phyloP scores from a whole-genome alignment of 2,888 invertebrate species.

The Stramonita haemastoma region DNA sequence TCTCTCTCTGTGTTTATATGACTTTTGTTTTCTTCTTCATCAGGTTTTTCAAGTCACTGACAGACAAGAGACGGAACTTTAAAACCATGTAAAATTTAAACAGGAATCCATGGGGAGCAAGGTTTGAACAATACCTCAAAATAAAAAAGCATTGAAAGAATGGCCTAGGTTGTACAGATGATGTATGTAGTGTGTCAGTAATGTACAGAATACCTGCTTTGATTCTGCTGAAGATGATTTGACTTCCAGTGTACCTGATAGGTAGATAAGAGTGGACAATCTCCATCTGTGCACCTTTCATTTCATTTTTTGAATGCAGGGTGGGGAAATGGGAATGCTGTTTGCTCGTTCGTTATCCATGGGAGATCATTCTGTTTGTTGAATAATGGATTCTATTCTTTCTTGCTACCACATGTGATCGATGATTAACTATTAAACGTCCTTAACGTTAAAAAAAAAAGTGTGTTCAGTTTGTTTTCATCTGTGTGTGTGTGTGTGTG shows the following conservation, averaged over 20 bases:
- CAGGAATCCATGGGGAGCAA: too few species aligned
- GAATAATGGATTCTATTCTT: not conserved
- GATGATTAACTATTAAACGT: conserved; percentile 8
- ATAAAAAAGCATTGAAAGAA: too few species aligned
- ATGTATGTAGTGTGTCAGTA: too few species aligned
- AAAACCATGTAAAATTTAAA: too few species aligned
- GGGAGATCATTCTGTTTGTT: not conserved
- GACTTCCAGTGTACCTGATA: not conserved
- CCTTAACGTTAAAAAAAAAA: not conserved
- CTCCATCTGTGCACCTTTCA: not conserved
- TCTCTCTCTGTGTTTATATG: too few species aligned
- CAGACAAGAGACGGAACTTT: too few species aligned
- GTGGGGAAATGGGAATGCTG: not conserved
- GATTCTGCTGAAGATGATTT: not conserved
- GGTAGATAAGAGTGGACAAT: not conserved
- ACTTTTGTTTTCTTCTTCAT: too few species aligned
- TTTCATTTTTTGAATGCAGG: not conserved
- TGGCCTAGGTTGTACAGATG: too few species aligned
- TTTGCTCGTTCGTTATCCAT: not conserved
- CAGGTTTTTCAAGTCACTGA: too few species aligned
- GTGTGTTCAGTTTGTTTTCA: not conserved
- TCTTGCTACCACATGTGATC: not conserved
- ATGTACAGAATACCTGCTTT: not conserved
- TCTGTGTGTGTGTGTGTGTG: not conserved
- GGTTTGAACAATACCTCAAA: too few species aligned